Conservation (phyloP, 1,140 invertebrate genomes). For the Aphis gossypii region DNA sequence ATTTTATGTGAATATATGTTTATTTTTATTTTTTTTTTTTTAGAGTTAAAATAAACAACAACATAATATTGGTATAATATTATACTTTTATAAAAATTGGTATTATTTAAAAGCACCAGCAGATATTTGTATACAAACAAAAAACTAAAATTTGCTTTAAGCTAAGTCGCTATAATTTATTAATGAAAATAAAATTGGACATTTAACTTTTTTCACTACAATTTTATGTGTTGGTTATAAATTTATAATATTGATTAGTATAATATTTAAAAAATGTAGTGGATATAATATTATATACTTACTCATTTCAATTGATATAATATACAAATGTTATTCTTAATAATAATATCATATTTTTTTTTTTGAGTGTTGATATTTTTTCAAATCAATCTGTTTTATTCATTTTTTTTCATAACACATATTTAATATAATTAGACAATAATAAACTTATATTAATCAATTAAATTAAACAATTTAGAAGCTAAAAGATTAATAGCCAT, state of each 20-base stretch:
- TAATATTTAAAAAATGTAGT: not conserved
- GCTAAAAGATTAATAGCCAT: not conserved
- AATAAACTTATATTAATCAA: not conserved
- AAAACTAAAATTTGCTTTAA: not conserved
- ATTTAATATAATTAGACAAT: not conserved
- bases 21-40: not conserved
- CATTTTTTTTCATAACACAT: not conserved
- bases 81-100: conserved; percentile 5
- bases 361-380: not conserved
- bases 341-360: not conserved
- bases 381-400: not conserved
- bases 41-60: not conserved
- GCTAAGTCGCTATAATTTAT: not conserved
- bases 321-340: not conserved
- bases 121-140: not conserved
- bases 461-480: not conserved
- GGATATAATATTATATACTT: not conserved
- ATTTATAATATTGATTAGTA: not conserved
- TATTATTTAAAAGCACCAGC: conserved; percentile 32
- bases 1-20: not conserved
- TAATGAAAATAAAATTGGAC: conserved; percentile 11
- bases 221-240: not conserved
- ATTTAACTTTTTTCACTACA: not conserved
- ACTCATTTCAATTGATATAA: not conserved
- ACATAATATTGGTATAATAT: no score